These are phyloP conservation scores for Pyrgilauda ruficollis DNA, from an alignment of 2,113 vertebrate genomes.

Conservation along the genomic window DNA sequence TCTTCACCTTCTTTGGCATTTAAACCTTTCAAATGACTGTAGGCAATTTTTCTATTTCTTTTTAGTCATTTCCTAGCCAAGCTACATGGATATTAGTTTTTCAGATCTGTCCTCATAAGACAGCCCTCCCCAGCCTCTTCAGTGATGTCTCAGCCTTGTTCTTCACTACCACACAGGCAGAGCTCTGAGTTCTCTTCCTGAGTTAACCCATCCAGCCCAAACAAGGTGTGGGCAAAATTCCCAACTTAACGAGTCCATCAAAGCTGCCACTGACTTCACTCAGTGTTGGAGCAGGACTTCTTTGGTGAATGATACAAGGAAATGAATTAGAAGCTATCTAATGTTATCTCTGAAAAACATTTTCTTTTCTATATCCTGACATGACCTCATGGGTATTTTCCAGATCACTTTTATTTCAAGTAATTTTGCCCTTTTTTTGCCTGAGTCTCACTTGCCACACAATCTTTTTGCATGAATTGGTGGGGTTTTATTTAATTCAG, in stretches of 20 bases:
- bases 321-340: background rate
- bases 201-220: background rate
- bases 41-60: background rate
- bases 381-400: background rate
- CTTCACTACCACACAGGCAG: background rate
- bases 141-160: background rate
- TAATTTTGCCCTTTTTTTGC: background rate
- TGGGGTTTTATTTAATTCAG: background rate
- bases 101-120: background rate
- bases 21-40: conserved; percentile 23
- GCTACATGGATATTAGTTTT: background rate
- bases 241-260: background rate
- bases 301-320: background rate
- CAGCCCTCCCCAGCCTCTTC: background rate
- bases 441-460: background rate
- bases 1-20: conserved; percentile 36
- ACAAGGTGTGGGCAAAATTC: background rate
- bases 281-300: background rate
- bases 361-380: background rate
- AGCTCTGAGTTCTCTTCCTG: background rate
- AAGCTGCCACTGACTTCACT: background rate
- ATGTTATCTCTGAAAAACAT: background rate
- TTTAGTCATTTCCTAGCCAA: conserved; percentile 5
- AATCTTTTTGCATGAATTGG: background rate
- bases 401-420: background rate